Percentiles rank a stretch among this genome's conserved stretches.
phyloP scores from a whole-genome alignment of 2,113 vertebrate species.

The Anguilla rostrata region DNA sequence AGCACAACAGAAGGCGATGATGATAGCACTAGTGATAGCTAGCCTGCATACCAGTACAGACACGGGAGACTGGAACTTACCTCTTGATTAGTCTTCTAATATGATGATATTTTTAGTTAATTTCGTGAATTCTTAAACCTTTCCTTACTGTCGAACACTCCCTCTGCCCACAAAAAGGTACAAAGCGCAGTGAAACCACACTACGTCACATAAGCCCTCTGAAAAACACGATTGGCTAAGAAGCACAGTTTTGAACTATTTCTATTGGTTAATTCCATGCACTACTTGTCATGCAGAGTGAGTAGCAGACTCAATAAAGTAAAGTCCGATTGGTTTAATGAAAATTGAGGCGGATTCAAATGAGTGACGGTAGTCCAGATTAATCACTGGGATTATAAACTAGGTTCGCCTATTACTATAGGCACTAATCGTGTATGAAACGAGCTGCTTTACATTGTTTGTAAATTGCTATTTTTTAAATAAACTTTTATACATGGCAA shows the following conservation, averaged over 20 bases:
- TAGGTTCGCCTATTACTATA: background rate
- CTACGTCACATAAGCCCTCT: background rate
- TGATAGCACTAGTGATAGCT: background rate
- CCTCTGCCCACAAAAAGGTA: background rate
- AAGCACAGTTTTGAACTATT: background rate
- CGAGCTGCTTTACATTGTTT: too few species aligned
- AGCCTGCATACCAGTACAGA: background rate
- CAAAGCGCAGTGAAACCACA: background rate
- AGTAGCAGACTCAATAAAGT: background rate
- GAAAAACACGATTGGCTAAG: background rate
- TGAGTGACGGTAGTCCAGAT: background rate
- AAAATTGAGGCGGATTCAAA: constrained; percentile 16
- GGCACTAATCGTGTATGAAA: too few species aligned
- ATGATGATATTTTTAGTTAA: background rate
- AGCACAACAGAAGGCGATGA: too few species aligned
- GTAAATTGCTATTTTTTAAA: too few species aligned
- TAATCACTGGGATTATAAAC: background rate
- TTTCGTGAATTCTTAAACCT: background rate
- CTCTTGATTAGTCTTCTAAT: constrained; percentile 11
- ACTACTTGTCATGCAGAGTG: constrained; percentile 9
- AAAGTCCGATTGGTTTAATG: constrained; percentile 13
- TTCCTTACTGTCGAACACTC: background rate
- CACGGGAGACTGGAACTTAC: background rate
- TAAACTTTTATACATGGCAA: too few species aligned
- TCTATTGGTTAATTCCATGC: constrained; percentile 10